Evolutionary conservation across 2,888 invertebrate species (phyloP).

Genomic region (Trichopria drosophilae): DNA sequence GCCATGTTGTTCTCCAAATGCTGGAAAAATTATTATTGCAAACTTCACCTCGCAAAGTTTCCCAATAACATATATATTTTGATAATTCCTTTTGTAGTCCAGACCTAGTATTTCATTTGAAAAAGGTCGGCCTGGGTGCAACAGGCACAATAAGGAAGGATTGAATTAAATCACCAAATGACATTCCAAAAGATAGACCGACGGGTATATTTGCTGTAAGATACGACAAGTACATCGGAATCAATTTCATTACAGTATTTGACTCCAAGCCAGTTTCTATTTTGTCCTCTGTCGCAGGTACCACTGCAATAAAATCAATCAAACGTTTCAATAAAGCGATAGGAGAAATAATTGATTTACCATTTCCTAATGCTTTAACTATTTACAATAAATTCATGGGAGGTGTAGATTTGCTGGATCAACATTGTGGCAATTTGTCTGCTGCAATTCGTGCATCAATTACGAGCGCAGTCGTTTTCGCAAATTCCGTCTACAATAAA

Average conservation of each 20-base stretch:
- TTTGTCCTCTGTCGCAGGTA: constrained; percentile 14
- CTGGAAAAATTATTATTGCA: constrained; percentile 5
- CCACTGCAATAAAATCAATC: no score
- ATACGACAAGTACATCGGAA: constrained; percentile 5
- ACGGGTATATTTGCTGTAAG: constrained; percentile 2
- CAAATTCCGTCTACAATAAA: no score
- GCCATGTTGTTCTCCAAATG: constrained; percentile 10
- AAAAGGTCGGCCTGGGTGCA: constrained; percentile 12
- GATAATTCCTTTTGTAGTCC: constrained; percentile 21
- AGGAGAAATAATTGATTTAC: background rate
- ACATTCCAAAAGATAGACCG: constrained; percentile 11
- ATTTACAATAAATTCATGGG: no score
- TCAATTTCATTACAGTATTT: constrained; percentile 16
- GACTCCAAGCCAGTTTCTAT: constrained; percentile 23
- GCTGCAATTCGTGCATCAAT: constrained; percentile 14
- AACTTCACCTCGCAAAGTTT: background rate
- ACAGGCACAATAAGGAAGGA: constrained; percentile 19
- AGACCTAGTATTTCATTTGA: constrained; percentile 23
- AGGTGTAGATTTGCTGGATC: no score
- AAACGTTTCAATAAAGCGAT: constrained; percentile 12
- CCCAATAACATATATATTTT: constrained; percentile 15
- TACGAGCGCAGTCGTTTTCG: no score
- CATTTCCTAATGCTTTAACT: no score
- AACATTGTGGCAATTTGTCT: constrained; percentile 17
- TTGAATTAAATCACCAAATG: constrained; percentile 8